phyloP scores from a whole-genome alignment of 2,113 vertebrate species.

The Panthera tigris region DNA sequence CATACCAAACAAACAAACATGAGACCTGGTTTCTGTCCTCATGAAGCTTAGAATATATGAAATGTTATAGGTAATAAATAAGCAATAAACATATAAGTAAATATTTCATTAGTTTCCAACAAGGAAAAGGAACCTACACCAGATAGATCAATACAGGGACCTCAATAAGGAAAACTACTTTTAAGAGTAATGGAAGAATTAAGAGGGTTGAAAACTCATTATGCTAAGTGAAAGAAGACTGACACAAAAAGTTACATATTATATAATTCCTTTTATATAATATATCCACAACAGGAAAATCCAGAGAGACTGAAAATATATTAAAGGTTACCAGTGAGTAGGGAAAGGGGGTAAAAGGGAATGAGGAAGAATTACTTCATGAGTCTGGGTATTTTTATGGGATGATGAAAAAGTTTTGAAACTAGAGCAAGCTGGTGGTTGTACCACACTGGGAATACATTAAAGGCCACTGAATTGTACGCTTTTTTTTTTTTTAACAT shows the following conservation, averaged over 20 bases:
- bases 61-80: neutral
- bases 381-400: neutral
- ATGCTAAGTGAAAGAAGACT: neutral
- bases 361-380: neutral
- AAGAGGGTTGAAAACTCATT: neutral
- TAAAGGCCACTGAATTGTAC: neutral
- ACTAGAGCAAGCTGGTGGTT: neutral
- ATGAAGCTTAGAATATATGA: neutral
- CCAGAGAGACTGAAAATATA: neutral
- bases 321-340: neutral
- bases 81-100: neutral
- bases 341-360: neutral
- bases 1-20: neutral
- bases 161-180: neutral
- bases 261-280: neutral
- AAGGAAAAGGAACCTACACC: neutral
- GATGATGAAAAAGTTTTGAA: neutral
- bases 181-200: neutral
- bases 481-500: neutral
- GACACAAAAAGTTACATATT: neutral
- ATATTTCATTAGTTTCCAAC: neutral
- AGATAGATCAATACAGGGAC: neutral
- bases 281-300: neutral
- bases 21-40: neutral
- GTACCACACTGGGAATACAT: neutral